Evolutionary conservation across 2,113 vertebrate genomes (phyloP).

Genomic region (Erinaceus europaeus): DNA sequence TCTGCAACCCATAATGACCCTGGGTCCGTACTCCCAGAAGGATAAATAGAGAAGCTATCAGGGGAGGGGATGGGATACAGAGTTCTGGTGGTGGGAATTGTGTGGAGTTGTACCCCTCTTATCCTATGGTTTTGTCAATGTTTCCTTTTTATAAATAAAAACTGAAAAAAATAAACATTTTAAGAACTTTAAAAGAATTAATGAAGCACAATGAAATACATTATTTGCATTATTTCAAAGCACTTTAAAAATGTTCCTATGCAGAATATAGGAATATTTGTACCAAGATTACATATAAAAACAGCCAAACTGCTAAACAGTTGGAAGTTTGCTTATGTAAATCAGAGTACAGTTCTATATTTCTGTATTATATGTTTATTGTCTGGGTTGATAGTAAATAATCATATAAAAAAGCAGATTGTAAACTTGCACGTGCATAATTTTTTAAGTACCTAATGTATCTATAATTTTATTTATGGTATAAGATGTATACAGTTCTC

Average conservation of each 20-base stretch:
- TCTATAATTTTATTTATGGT: too few species aligned
- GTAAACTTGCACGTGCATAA: background rate
- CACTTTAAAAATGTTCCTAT: background rate
- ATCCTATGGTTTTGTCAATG: too few species aligned
- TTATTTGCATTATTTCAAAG: background rate
- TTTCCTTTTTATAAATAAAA: too few species aligned
- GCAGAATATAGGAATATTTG: background rate
- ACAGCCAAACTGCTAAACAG: background rate
- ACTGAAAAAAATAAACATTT: background rate
- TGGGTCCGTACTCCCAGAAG: too few species aligned
- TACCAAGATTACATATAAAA: background rate
- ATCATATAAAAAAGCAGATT: background rate
- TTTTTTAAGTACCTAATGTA: too few species aligned
- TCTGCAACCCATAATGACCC: too few species aligned
- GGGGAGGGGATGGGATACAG: too few species aligned
- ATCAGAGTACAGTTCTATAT: background rate
- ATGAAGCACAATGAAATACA: background rate
- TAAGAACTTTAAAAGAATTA: background rate
- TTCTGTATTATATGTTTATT: background rate
- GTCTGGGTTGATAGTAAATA: background rate
- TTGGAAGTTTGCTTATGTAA: background rate
- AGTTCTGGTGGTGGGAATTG: too few species aligned
- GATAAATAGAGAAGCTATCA: too few species aligned
- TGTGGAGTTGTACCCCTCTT: too few species aligned
- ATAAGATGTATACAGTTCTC: background rate